phyloP scores from a whole-genome alignment of 2,113 vertebrate species.

The Ptilonorhynchus violaceus region DNA sequence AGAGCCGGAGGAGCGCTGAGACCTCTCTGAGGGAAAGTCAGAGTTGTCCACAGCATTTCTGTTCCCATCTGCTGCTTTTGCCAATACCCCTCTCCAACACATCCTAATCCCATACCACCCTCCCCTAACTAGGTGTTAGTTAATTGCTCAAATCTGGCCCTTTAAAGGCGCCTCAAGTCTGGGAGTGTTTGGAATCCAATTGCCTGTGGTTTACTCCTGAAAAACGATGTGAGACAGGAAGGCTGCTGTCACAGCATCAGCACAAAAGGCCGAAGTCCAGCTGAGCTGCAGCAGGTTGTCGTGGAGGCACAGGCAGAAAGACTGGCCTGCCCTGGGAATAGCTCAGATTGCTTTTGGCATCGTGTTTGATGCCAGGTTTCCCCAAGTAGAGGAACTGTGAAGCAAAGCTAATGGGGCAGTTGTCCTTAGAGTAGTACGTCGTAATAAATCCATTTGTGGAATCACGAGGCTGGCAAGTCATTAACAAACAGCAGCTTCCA shows the following conservation, averaged over 20 bases:
- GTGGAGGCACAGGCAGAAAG: background rate
- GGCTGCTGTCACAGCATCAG: background rate
- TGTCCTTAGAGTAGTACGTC: background rate
- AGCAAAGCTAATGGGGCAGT: background rate
- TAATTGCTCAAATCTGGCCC: background rate
- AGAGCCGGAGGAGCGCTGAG: background rate
- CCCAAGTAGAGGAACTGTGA: background rate
- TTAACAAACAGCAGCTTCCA: background rate
- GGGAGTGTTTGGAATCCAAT: background rate
- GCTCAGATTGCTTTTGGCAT: background rate
- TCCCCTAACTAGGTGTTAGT: background rate
- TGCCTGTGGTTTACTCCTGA: background rate
- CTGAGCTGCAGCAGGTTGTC: background rate
- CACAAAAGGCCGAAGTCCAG: background rate
- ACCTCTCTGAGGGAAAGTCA: background rate
- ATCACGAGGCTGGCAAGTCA: background rate
- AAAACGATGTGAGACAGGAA: background rate
- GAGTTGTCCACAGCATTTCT: background rate
- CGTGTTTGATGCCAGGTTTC: background rate
- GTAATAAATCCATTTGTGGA: background rate
- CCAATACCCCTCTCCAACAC: background rate
- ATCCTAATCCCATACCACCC: background rate
- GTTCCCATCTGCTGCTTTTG: background rate
- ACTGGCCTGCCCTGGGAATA: background rate
- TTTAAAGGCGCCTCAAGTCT: background rate